Base-by-base conservation (phyloP, 2,113 vertebrate species). In the Colius striatus region DNA sequence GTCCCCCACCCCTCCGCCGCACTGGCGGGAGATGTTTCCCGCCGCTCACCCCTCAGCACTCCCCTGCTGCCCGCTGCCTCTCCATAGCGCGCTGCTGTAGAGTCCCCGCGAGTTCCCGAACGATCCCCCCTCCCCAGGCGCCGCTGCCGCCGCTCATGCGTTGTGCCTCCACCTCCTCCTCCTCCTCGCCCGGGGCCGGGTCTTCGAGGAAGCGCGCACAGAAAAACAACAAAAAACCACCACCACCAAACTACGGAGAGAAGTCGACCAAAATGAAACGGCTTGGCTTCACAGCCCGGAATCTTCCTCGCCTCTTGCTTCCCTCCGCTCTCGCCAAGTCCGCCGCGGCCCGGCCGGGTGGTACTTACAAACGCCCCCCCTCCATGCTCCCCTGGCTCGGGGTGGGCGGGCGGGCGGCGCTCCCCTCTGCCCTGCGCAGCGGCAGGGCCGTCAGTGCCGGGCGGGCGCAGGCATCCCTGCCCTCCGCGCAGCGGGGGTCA, bases 141-240 rank as follows among this genome's bases (percentile, higher is more conserved):
- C 65, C 60, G 65, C 71, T 48, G 60, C 83, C 51, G 90, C 84
- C 72, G 78, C 78, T 88, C 90, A 92, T 92, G 78, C 90, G 83
- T 87, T 74, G 76, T 76, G 83, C 77, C 63, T 92, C 74, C 81
- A 51, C 81, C 87, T 87, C 77, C 79, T 81, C 58, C 77, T 89
- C 70, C 62, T 84, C 58, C 80, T 90, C 66, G 45, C 66, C 88
- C 65, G 58, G 58, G 73, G 73, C 73, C 29, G 88, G 88, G 63
- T 90, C 72, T 90, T 90, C 87, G 72, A 77, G 87, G 72, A 84
- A 63, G 66, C 72, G 88, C 48, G 34, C 65, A 76, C 62, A 68
- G 48, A 4, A 57, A 22, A 61, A 48, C 68, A 72, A 57, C 50
- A 48, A 51, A 34, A 51, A 22, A 41, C 38, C 38, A 41, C n/a